Evolutionary conservation across 1,140 invertebrate species (phyloP), one percentile per base, ranked within the genome.

Genomic region (Archegozetes longisetosus): DNA sequence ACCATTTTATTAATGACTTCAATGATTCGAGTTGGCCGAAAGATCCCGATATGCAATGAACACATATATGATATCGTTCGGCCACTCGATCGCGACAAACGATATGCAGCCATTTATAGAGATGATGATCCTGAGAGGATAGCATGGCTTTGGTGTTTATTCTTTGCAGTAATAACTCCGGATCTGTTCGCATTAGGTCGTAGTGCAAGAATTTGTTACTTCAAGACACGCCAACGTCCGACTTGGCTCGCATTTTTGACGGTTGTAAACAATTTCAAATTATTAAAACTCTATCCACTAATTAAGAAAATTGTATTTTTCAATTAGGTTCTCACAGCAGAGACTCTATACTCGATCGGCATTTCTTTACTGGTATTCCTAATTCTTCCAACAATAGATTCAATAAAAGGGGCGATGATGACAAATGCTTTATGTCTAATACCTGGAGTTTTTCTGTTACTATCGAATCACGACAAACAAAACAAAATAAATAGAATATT

Each of bases 71-170:
- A 52, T 9, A 28, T 52, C 20, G 23, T 6, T 6, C 50, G 4
- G 20, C 50, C 50, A 17, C 14, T 54, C 24, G 27, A 29, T 46
- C 12, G 24, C 9, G 59, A 61, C 56, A 54, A 46, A 58, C 27
- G 22, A 4, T 46, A 64, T 50, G 40, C 61, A 22, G 51, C 53
- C 23, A 53, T 48, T 13, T 52, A 62, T 3, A 13, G 50, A 4
- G 40, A 67, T 1, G 29, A 58, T 2, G 82, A 85, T 62, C 80
- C 82, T 62, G 88, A 93, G 70, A 78, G 86, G 49, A 82, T 91
- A 54, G 85, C 84, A 13, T 94, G 88, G 88, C 86, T 88, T 70
- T 94, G 89, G 89, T 86, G 84, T 58, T 72, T 94, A n/a, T 74
- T 91, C 32, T 84, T 90, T 63, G 84, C 83, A 0, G 90, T 86